Evolutionary conservation across 2,113 vertebrate species (phyloP).

Genomic region (Plecotus auritus): DNA sequence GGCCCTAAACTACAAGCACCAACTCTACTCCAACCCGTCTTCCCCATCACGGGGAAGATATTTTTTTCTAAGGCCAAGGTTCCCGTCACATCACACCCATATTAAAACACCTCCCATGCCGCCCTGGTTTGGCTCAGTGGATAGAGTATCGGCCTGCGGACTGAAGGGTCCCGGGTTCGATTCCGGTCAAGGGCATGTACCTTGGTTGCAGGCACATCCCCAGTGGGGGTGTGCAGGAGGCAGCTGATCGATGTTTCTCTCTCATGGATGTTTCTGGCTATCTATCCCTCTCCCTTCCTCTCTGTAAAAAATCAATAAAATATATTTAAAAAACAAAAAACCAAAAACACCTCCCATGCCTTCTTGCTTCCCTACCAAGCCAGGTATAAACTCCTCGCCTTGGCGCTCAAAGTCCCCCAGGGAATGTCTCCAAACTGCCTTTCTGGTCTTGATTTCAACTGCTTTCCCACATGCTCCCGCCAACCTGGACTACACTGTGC

Average conservation of each 20-base stretch:
- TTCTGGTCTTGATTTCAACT: not conserved
- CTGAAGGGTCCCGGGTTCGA: no score
- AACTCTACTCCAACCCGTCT: not conserved
- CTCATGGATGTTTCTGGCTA: no score
- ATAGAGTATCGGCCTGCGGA: no score
- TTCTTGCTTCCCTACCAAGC: not conserved
- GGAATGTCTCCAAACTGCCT: not conserved
- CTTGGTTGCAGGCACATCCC: no score
- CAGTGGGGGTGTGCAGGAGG: no score
- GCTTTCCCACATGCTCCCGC: not conserved
- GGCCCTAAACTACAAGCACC: not conserved
- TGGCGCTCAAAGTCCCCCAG: not conserved
- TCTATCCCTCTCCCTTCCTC: no score
- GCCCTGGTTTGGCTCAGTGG: no score
- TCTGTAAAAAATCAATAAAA: no score
- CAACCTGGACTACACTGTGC: not conserved
- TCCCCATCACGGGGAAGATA: not conserved
- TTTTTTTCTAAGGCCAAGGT: not conserved
- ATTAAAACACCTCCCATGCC: not conserved
- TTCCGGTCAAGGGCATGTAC: no score
- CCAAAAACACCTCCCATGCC: not conserved
- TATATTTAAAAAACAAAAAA: no score
- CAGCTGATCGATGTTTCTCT: no score
- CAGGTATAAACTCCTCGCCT: not conserved
- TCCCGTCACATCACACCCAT: not conserved